These are phyloP conservation scores for Hemichromis elongatus DNA, from an alignment of 2,113 vertebrate genomes.

Conservation along the genomic window DNA sequence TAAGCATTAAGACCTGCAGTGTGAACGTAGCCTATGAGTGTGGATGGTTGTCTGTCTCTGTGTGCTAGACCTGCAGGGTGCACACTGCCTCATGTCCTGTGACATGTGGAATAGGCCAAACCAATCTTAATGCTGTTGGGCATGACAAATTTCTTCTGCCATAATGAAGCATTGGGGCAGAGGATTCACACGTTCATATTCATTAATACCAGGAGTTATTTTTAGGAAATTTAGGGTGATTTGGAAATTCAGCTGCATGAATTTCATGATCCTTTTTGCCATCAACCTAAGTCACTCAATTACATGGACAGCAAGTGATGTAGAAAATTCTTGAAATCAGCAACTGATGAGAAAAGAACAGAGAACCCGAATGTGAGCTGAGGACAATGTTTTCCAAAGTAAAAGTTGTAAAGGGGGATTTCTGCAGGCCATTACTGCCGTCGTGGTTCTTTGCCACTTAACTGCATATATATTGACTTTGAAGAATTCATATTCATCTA, in stretches of 20 bases:
- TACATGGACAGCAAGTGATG: neutral
- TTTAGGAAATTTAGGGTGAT: neutral
- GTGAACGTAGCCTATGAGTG: no score
- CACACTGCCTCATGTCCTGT: neutral
- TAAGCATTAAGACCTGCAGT: no score
- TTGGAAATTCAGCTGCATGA: neutral
- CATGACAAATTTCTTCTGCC: neutral
- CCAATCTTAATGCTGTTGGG: neutral
- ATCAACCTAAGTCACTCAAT: constrained; percentile 1
- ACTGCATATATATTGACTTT: constrained; percentile 70
- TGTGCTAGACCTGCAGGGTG: neutral
- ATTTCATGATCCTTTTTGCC: neutral
- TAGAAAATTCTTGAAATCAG: neutral
- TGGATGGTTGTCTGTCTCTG: neutral
- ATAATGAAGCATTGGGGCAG: neutral
- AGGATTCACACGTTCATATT: neutral
- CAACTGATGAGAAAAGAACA: neutral
- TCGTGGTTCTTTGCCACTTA: constrained; percentile 45
- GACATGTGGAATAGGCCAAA: neutral
- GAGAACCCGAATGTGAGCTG: neutral
- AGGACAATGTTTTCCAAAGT: neutral
- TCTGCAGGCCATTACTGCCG: constrained; percentile 42
- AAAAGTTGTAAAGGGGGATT: neutral
- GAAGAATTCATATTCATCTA: constrained; percentile 71
- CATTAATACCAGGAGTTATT: neutral